These are phyloP conservation scores for Xenopus laevis DNA, from an alignment of 2,113 vertebrate species.

Conservation along the genomic window DNA sequence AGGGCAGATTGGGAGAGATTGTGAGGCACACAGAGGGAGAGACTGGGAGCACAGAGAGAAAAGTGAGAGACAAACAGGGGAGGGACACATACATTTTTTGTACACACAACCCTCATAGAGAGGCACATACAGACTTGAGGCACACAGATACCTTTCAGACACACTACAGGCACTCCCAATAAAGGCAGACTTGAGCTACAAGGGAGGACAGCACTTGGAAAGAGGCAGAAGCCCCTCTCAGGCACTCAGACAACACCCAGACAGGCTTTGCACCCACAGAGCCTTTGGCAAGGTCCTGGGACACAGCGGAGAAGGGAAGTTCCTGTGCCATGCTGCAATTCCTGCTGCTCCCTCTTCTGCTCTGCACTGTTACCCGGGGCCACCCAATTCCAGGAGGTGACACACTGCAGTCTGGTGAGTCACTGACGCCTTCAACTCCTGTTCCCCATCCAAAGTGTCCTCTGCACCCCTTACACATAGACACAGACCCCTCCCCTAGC, in stretches of 20 bases:
- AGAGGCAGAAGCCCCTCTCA: background rate
- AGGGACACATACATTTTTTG: constrained; percentile 34
- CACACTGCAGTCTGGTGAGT: constrained; percentile 36
- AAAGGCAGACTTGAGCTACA: constrained; percentile 9
- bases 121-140: constrained; percentile 18
- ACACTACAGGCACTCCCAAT: background rate
- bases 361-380: constrained; percentile 27
- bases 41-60: constrained; percentile 12
- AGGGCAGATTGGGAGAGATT: constrained; percentile 13
- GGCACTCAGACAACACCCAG: constrained; percentile 7
- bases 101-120: constrained; percentile 12
- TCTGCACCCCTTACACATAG: background rate
- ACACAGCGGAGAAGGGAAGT: constrained; percentile 21
- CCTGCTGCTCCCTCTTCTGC: constrained; percentile 26
- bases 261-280: background rate
- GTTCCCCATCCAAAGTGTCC: background rate
- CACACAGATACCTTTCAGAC: constrained; percentile 8
- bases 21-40: constrained; percentile 33
- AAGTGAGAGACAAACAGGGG: constrained; percentile 33
- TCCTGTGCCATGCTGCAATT: constrained; percentile 31
- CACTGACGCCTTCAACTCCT: constrained; percentile 10
- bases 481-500: constrained; percentile 2
- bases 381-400: constrained; percentile 38
- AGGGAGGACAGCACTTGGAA: constrained; percentile 23
- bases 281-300: constrained; percentile 18